Conservation (phyloP, 2,113 vertebrate species). For the Terrapene triunguis region DNA sequence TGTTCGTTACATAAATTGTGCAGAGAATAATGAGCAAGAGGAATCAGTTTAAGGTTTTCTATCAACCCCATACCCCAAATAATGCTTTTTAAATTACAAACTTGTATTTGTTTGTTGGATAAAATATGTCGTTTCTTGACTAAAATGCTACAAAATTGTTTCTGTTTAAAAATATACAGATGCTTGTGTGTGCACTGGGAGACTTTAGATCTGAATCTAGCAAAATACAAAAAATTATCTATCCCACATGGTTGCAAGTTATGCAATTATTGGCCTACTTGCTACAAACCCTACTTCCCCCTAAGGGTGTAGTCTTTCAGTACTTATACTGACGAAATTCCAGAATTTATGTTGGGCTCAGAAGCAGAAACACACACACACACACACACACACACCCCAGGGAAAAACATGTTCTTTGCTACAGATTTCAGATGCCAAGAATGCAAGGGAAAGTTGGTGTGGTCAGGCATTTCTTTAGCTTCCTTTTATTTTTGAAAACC, state of each 20-base stretch:
- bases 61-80: not conserved
- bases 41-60: accelerated
- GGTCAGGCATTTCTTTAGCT: accelerated
- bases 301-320: not conserved
- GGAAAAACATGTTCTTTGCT: not conserved
- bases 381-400: not conserved
- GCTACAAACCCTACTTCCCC: not conserved
- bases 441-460: not conserved
- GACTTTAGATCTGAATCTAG: not conserved
- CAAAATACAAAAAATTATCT: not conserved
- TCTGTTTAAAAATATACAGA: not conserved
- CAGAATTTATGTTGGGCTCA: not conserved
- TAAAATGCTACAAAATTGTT: not conserved
- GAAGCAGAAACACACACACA: not conserved
- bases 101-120: not conserved
- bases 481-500: not conserved
- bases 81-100: not conserved
- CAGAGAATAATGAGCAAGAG: not conserved
- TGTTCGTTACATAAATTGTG: not conserved
- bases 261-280: not conserved
- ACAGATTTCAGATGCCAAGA: not conserved
- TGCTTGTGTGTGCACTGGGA: not conserved
- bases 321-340: not conserved
- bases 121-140: not conserved
- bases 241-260: not conserved